phyloP scores from a whole-genome alignment of 2,797 vertebrate species.

The Sebastes baramenuke region DNA sequence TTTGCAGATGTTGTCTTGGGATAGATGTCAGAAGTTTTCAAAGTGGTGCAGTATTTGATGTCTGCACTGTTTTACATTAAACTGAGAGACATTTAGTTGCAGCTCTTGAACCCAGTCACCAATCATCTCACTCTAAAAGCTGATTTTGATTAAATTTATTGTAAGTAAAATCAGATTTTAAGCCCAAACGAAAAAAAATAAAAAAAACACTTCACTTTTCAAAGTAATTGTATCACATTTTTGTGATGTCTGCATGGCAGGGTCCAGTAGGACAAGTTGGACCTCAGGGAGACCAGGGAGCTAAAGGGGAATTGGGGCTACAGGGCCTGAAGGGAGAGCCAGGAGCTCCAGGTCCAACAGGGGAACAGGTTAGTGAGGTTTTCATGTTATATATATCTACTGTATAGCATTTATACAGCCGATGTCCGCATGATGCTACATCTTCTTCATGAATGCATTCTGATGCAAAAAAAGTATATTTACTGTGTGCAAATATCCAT shows the following conservation, averaged over 20 bases:
- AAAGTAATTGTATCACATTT: not conserved
- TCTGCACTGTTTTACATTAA: not conserved
- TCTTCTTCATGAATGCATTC: not conserved
- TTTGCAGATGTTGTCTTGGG: not conserved
- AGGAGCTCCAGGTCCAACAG: conserved; percentile 79
- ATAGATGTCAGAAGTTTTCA: not conserved
- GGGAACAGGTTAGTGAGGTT: conserved; percentile 69
- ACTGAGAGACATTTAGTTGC: not conserved
- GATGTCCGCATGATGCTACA: not conserved
- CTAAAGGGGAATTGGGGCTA: conserved; percentile 76
- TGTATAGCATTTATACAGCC: not conserved
- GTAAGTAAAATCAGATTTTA: not conserved
- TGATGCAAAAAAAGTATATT: not conserved
- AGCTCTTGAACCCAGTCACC: not conserved
- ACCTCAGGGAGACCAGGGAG: conserved; percentile 71
- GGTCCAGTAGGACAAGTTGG: conserved; percentile 79
- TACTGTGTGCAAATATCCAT: not conserved
- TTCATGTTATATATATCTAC: not conserved
- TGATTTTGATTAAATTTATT: not conserved
- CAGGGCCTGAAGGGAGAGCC: conserved; percentile 80
- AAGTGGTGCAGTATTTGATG: not conserved
- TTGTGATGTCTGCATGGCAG: conserved; percentile 57
- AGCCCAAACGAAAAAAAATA: not conserved
- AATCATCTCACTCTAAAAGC: not conserved
- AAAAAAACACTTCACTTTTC: not conserved